phyloP scores from a whole-genome alignment of 2,888 invertebrate genomes.

The Ectropis crepuscularia region DNA sequence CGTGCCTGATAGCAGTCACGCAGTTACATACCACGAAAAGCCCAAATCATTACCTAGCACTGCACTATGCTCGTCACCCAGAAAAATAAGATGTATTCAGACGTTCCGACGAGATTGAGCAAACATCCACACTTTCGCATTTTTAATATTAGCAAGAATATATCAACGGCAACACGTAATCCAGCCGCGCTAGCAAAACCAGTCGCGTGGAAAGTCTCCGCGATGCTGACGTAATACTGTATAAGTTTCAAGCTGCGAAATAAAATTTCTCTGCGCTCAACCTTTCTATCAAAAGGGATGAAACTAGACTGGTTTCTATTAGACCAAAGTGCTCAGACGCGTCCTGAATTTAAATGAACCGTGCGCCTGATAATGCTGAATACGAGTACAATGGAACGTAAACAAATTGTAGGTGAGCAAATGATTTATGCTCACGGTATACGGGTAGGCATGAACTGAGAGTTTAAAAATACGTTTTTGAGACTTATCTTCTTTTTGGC shows the following conservation, averaged over 20 bases:
- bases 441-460: no score
- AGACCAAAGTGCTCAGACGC: conserved; percentile 40
- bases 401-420: not conserved
- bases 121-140: no score
- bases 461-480: no score
- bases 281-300: conserved; percentile 63
- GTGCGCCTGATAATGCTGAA: conserved; percentile 12
- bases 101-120: no score
- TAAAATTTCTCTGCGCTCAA: conserved; percentile 55
- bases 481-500: no score
- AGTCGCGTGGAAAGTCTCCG: conserved; percentile 45
- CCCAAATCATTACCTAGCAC: no score
- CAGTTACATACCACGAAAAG: no score
- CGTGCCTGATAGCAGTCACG: no score
- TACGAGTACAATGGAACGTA: conserved; percentile 2
- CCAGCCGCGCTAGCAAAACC: conserved; percentile 12
- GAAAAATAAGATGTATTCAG: no score
- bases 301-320: conserved; percentile 57
- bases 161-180: conserved; percentile 20
- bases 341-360: conserved; percentile 29
- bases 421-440: no score
- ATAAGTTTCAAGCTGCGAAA: conserved; percentile 48
- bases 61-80: no score
- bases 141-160: not conserved
- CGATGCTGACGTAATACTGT: conserved; percentile 45